Base-by-base conservation (phyloP, 2,797 vertebrate genomes). In the Capromys pilorides region DNA sequence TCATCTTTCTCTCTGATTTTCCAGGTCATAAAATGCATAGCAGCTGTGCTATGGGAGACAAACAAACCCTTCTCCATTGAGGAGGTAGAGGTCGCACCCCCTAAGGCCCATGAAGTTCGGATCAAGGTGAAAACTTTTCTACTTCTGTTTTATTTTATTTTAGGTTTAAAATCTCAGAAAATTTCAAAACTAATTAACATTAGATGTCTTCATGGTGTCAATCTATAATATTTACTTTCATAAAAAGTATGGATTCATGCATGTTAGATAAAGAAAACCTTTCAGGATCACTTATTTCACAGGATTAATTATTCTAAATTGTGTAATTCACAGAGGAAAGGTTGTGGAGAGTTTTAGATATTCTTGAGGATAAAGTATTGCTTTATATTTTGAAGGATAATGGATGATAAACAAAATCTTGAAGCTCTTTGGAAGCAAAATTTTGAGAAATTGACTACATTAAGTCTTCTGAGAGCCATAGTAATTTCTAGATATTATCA, bases 1-100 rank as follows among this genome's bases (percentile, higher is more conserved):
- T 67, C 26, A 67, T 75, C 13, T 51, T 82, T 83, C 16, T 95
- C 54, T 93, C 39, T 90, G 94, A 49, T 96, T 57, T 96, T 97
- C 91, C 94, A 99, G 99, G 98, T 99, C 31, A 99, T 99, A 95
- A 99, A 98, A 96, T 99, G 99, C 97, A 99, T 98, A 97, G 99
- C 99, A 39, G 99, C 99, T n/a, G 98, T 99, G 67, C 95, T 99
- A 31, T 99, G 99, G 99, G 99, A 99, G 82, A 12, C 96, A 6
- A 98, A 98, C 31, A 98, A 98, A 91, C 99, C 99, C 1, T 93
- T 99, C 93, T 98, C 98, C 95, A 99, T 99, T 6, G 99, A 99
- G 90, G 98, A 99, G 73, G 98, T 99, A 6, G 99, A 99, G 95
- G 99, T 99, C 0, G 98, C 99, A 1, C 99, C 99, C 0, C 99